Base-by-base conservation (phyloP, 2,113 vertebrate species). In the Peromyscus maniculatus region DNA sequence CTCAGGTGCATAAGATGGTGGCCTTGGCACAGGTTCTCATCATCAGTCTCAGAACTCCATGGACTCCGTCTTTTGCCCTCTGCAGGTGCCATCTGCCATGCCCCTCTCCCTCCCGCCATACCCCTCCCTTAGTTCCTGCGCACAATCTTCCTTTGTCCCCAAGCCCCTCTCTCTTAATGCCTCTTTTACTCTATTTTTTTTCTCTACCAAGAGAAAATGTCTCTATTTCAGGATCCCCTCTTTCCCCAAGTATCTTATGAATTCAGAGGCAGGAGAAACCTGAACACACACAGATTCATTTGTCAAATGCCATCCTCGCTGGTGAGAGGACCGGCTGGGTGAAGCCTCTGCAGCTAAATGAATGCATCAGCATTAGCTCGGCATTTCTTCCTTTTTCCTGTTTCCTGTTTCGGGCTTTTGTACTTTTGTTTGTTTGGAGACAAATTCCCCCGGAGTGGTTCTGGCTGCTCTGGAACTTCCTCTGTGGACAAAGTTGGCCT, bases 1-100 rank as follows among this genome's bases (percentile, higher is more conserved):
- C 21, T 59, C 69, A 46, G 2, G 9, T 19, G 31, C 21, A 22
- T 0, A 26, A 1, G 64, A 84, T 0, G 1, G 26, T 26, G 8
- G 49, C 66, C 2, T 5, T 39, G 4, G 11, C 33, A 43, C 33
- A n/a, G 36, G 1, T 33, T 22, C 15, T 64, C 77, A 43, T 5
- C 17, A 43, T 33, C 62, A 12, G 52, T 24, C 64, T 90, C n/a
- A 80, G 49, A 59, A 24, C 43, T 49, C 82, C 15, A 5, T 19
- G 9, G 15, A 7, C 89, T 66, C n/a, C 11, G 49, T 80, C 21
- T 22, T 24, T 19, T 21, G 10, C 3, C 33, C 62, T 49, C 87
- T 88, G 46, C 46, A 17, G 21, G 36, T 17, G 22, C 33, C 36
- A 28, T 28, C 36, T 57, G 36, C 26, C 43, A 72, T 11, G 49